Evolutionary conservation across 2,888 invertebrate species (phyloP).

Genomic region (Melanostoma scalare): DNA sequence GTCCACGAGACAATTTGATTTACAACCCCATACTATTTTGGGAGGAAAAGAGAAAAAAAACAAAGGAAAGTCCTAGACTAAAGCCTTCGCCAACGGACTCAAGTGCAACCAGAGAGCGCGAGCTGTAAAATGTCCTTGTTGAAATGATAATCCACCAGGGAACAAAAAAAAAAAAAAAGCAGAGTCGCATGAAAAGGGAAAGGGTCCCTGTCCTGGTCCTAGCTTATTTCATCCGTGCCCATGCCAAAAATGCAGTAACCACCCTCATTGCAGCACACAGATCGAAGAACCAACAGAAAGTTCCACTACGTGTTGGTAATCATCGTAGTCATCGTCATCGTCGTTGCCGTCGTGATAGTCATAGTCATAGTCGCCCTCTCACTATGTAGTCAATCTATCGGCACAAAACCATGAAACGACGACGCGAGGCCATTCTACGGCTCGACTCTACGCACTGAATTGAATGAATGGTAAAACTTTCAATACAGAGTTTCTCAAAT

Average conservation of each 20-base stretch:
- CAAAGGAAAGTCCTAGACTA: slow-evolving; percentile 48
- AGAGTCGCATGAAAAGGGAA: slow-evolving; percentile 61
- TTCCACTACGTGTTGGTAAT: slow-evolving; percentile 49
- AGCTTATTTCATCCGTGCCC: slow-evolving; percentile 40
- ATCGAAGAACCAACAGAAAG: slow-evolving; percentile 19
- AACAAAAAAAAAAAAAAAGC: slow-evolving; percentile 27
- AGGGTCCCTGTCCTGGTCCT: slow-evolving; percentile 52
- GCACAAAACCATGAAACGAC: slow-evolving; percentile 27
- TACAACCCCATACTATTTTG: slow-evolving; percentile 49
- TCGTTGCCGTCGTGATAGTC: slow-evolving; percentile 31
- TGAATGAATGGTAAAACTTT: slow-evolving; percentile 63
- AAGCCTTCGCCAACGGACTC: slow-evolving; percentile 48
- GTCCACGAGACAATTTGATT: slow-evolving; percentile 59
- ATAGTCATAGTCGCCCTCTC: slow-evolving; percentile 46
- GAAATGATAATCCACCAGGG: slow-evolving; percentile 62
- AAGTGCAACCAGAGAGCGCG: slow-evolving; percentile 53
- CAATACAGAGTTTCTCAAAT: slow-evolving; percentile 48
- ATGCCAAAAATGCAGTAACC: slow-evolving; percentile 59
- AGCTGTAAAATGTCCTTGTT: slow-evolving; percentile 66
- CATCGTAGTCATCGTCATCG: slow-evolving; percentile 21
- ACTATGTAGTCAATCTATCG: slow-evolving; percentile 18
- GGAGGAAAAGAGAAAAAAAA: slow-evolving; percentile 15
- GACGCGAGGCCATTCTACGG: slow-evolving; percentile 40
- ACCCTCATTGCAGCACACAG: slow-evolving; percentile 49
- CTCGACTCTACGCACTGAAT: slow-evolving; percentile 51